phyloP scores from a whole-genome alignment of 2,888 invertebrate genomes.

The Dione juno region DNA sequence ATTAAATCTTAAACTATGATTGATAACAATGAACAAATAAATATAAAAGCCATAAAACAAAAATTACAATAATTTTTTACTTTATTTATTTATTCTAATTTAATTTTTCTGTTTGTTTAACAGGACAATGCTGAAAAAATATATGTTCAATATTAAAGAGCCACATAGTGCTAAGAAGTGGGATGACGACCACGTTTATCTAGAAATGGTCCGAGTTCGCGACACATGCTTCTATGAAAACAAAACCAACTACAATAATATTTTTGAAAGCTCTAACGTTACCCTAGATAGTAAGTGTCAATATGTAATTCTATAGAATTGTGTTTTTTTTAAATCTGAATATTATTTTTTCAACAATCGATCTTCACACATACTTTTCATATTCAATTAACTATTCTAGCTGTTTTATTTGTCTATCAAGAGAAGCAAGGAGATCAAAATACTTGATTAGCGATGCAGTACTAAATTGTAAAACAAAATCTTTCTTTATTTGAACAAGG shows the following conservation, averaged over 20 bases:
- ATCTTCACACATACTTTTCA: too few species aligned
- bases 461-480: too few species aligned
- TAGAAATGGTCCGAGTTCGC: not conserved
- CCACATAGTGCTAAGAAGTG: not conserved
- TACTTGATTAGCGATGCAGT: too few species aligned
- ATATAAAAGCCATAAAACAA: conserved; percentile 10
- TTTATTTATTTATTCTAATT: not conserved
- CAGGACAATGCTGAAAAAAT: not conserved
- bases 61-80: not conserved
- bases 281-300: not conserved
- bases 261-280: not conserved
- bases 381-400: too few species aligned
- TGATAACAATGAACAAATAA: not conserved
- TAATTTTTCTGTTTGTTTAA: not conserved
- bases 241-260: not conserved
- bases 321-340: not conserved
- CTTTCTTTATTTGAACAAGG: too few species aligned
- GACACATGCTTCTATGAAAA: not conserved
- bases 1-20: too few species aligned
- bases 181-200: not conserved
- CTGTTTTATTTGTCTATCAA: too few species aligned
- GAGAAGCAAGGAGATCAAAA: too few species aligned
- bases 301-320: not conserved
- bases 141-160: not conserved
- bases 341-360: too few species aligned